Conservation (phyloP, 2,888 invertebrate species). For the Drosophila villosipedis region DNA sequence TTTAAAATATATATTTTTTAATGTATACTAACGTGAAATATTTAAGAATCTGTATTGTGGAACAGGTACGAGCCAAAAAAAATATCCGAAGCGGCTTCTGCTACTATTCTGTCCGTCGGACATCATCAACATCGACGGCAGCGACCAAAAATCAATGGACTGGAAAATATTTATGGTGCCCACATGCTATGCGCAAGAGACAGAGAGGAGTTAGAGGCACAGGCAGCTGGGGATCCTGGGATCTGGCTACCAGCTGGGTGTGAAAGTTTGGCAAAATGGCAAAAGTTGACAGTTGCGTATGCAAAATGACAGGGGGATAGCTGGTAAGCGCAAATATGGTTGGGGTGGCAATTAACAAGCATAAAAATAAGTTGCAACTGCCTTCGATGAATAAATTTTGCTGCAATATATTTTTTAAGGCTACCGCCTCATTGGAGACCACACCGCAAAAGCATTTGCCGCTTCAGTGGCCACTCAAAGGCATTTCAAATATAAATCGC, state of each 20-base stretch:
- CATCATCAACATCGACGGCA: constrained; percentile 72
- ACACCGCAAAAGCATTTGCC: constrained; percentile 71
- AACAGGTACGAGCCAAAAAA: constrained; percentile 22
- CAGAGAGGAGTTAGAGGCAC: neutral
- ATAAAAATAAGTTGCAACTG: constrained; percentile 73
- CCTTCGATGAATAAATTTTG: constrained; percentile 60
- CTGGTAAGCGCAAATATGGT: neutral
- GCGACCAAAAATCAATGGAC: constrained; percentile 78
- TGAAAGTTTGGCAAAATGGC: constrained; percentile 74
- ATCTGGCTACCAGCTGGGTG: constrained; percentile 45
- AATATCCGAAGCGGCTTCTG: neutral
- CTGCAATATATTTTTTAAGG: constrained; percentile 43
- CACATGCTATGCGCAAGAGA: constrained; percentile 42
- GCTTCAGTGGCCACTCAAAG: constrained; percentile 66
- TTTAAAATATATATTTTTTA: neutral
- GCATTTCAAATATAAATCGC: constrained; percentile 69
- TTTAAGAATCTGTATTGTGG: constrained; percentile 38
- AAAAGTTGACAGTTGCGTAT: constrained; percentile 75
- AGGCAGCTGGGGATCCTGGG: constrained; percentile 7
- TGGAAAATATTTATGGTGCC: constrained; percentile 79
- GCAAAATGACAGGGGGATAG: constrained; percentile 48
- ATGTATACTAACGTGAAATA: constrained; percentile 12
- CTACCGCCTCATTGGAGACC: constrained; percentile 17
- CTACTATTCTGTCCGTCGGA: constrained; percentile 33
- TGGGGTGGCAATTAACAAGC: constrained; percentile 66